Conservation (phyloP, 2,113 vertebrate species). For the Leucopternis melanops region DNA sequence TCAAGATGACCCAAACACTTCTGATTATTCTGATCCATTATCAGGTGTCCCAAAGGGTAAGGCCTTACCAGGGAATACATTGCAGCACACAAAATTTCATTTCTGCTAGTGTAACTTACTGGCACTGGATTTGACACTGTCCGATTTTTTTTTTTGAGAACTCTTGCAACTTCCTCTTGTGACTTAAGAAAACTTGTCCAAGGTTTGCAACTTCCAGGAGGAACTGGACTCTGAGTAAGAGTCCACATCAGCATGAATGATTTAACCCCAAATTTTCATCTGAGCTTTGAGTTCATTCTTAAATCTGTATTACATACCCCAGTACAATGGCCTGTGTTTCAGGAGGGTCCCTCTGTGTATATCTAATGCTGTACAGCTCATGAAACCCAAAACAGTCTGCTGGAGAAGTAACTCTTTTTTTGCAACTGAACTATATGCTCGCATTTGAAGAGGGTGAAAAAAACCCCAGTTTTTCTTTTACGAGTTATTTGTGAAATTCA, state of each 20-base stretch:
- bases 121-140: not conserved
- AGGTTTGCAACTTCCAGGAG: not conserved
- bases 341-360: not conserved
- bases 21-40: conserved; percentile 93
- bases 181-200: not conserved
- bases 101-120: not conserved
- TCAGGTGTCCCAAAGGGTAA: conserved; percentile 98
- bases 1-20: conserved; percentile 94
- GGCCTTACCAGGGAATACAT: conserved; percentile 83
- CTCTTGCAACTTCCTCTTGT: conserved; percentile 10
- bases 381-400: not conserved
- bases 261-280: not conserved
- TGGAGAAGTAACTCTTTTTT: not conserved
- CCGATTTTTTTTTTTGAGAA: not conserved
- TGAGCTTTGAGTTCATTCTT: not conserved
- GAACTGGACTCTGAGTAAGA: not conserved
- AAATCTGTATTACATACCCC: not conserved
- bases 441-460: not conserved
- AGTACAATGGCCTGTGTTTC: not conserved
- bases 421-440: not conserved
- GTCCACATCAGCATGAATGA: not conserved
- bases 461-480: not conserved
- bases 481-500: not conserved
- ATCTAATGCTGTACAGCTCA: not conserved
- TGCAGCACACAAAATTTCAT: conserved; percentile 15